A percentile compares a stretch with the other conserved stretches of the same genome.
Conservation (phyloP, 1,140 invertebrate genomes). For the Calliopsis andreniformis region DNA sequence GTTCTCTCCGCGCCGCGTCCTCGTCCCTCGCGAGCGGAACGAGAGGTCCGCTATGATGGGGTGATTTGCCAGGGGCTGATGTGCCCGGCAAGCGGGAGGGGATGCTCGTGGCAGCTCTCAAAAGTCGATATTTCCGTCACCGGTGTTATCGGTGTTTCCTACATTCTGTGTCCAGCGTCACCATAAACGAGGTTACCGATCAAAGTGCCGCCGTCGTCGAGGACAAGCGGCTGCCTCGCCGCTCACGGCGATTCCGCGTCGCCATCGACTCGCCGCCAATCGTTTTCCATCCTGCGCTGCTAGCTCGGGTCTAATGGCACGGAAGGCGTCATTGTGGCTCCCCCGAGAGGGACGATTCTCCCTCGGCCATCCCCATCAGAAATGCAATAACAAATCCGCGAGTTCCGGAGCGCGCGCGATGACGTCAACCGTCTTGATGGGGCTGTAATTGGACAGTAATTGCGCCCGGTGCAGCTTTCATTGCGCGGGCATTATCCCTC, state of each 20-base stretch:
- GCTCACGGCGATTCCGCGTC: conserved; percentile 3
- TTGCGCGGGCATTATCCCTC: conserved; percentile 13
- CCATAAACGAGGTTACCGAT: conserved; percentile 79
- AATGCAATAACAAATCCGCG: conserved; percentile 33
- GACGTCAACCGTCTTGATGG: conserved; percentile 14
- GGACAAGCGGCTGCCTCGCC: conserved; percentile 34
- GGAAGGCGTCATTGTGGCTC: neutral
- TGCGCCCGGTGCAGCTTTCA: conserved; percentile 14
- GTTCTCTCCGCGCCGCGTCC: conserved; percentile 4
- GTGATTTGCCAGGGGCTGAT: conserved; percentile 65
- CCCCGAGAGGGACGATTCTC: neutral
- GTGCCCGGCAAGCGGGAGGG: conserved; percentile 55
- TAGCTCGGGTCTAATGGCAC: neutral
- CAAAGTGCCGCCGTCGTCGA: conserved; percentile 71
- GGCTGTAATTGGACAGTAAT: conserved; percentile 1
- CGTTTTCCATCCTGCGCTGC: neutral
- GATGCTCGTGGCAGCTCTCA: conserved; percentile 72
- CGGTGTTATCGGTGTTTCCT: conserved; percentile 79
- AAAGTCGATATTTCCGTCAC: conserved; percentile 81
- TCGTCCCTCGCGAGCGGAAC: conserved; percentile 39
- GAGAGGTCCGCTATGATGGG: conserved; percentile 58
- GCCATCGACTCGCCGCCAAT: neutral
- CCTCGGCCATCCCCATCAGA: conserved; percentile 9
- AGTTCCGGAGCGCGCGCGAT: conserved; percentile 5
- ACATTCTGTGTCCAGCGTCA: conserved; percentile 77